A percentile compares a stretch with the other conserved stretches of the same genome.
These are phyloP conservation scores for Notothenia coriiceps DNA, from an alignment of 2,113 vertebrate genomes.

Conservation along the genomic window DNA sequence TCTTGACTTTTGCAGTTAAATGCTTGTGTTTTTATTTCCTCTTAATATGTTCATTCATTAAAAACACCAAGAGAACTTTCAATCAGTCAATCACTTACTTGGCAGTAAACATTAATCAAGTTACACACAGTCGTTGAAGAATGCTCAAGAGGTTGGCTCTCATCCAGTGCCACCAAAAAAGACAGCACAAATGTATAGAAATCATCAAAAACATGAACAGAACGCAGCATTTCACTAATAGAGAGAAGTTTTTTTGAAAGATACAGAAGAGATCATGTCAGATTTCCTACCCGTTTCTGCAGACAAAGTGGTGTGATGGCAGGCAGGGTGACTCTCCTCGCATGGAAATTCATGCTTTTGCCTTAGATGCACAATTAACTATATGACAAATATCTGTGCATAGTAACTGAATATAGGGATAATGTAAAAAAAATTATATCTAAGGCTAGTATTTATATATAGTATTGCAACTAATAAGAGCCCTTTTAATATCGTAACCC, in stretches of 20 bases:
- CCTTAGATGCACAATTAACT: conserved; percentile 64
- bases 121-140: conserved; percentile 9
- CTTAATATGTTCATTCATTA: too few species aligned
- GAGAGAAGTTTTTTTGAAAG: not conserved
- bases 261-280: conserved; percentile 40
- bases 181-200: not conserved
- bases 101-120: not conserved
- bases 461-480: not conserved
- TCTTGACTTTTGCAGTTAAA: too few species aligned
- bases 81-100: too few species aligned
- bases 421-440: not conserved
- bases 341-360: conserved; percentile 90
- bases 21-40: too few species aligned
- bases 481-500: not conserved
- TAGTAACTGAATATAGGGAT: conserved; percentile 47
- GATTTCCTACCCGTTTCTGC: conserved; percentile 90
- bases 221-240: not conserved
- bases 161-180: not conserved
- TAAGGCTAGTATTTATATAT: not conserved
- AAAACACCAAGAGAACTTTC: too few species aligned
- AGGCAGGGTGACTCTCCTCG: conserved; percentile 92
- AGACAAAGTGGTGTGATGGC: conserved; percentile 91
- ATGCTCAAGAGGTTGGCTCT: not conserved
- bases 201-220: not conserved
- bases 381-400: conserved; percentile 57